phyloP scores from a whole-genome alignment of 2,888 invertebrate genomes.

The Plemyria rubiginata region DNA sequence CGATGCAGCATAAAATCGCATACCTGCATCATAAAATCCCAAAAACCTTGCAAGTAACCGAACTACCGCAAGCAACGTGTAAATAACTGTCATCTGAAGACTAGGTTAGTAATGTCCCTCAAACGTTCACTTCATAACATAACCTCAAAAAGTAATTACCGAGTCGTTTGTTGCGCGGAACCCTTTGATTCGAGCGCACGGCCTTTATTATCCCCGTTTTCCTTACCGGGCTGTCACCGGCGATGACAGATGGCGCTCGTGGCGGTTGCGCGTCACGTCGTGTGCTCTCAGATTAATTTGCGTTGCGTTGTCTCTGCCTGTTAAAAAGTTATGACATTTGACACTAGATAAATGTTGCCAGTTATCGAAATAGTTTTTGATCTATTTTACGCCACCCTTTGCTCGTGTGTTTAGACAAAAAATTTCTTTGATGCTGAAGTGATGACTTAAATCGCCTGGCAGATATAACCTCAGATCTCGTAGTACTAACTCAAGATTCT shows the following conservation, averaged over 20 bases:
- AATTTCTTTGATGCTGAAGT: too few relatives aligned
- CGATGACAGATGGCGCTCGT: constrained; percentile 50
- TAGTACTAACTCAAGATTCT: too few relatives aligned
- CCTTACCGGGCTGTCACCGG: constrained; percentile 43
- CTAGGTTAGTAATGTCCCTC: background rate
- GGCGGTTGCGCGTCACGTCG: constrained; percentile 40
- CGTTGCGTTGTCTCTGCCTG: constrained; percentile 33
- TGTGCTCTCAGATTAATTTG: constrained; percentile 39
- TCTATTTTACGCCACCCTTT: background rate
- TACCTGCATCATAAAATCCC: too few relatives aligned
- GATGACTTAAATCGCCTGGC: too few relatives aligned
- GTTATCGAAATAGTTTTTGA: constrained; percentile 9
- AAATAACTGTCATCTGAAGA: background rate
- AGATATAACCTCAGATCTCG: too few relatives aligned
- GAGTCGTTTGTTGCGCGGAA: constrained; percentile 31
- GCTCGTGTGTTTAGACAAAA: too few relatives aligned
- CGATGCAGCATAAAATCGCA: too few relatives aligned
- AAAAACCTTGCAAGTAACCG: too few relatives aligned
- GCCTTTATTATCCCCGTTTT: constrained; percentile 38
- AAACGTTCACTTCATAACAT: constrained; percentile 8
- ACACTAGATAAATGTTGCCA: constrained; percentile 33
- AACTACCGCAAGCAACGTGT: too few relatives aligned
- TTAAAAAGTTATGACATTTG: constrained; percentile 38
- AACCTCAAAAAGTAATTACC: constrained; percentile 25
- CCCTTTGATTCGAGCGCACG: constrained; percentile 34